Conservation (phyloP, 2,888 invertebrate genomes). For the Arctia plantaginis region DNA sequence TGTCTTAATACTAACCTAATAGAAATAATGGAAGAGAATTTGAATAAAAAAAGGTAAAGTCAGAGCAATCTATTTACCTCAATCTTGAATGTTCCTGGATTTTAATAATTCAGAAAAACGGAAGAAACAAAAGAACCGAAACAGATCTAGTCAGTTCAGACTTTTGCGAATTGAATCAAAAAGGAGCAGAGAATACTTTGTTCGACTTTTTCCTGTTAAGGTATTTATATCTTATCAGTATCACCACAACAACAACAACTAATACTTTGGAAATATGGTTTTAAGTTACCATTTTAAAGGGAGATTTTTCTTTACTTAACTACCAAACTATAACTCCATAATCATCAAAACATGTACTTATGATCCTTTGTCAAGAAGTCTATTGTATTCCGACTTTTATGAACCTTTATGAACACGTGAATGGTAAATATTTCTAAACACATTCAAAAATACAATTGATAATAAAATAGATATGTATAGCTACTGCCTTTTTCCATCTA, state of each 20-base stretch:
- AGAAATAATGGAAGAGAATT: neutral
- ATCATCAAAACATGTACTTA: conserved; percentile 1
- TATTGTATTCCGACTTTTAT: neutral
- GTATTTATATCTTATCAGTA: neutral
- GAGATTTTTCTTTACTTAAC: neutral
- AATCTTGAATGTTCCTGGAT: neutral
- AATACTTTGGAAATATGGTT: neutral
- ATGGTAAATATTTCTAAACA: conserved; percentile 14
- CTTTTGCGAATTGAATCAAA: neutral
- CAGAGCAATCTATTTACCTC: neutral
- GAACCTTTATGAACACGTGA: neutral
- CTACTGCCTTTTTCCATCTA: conserved; percentile 13
- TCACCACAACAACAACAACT: neutral
- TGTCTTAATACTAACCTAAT: neutral
- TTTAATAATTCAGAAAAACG: neutral
- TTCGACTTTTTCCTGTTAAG: neutral
- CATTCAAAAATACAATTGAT: conserved; percentile 14
- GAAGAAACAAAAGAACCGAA: neutral
- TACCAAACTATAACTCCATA: neutral
- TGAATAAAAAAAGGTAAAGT: neutral
- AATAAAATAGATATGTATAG: conserved; percentile 8
- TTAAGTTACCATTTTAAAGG: neutral
- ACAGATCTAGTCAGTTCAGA: neutral
- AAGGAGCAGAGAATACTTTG: neutral
- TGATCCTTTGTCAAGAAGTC: neutral